Evolutionary conservation across 2,888 invertebrate genomes (phyloP).

Genomic region (Melinopterus prodromus): DNA sequence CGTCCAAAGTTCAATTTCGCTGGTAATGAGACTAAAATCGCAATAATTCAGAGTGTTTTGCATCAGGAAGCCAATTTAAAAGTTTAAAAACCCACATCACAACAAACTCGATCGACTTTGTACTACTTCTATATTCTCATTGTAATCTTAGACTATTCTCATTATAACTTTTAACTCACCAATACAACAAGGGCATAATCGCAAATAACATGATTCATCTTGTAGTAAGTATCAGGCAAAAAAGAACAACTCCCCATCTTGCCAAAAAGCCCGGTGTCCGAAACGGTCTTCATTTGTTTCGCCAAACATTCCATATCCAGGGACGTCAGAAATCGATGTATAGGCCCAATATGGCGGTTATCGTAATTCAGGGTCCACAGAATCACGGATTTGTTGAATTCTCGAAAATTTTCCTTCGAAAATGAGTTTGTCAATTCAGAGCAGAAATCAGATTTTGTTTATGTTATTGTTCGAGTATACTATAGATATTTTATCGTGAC

Average conservation of each 20-base stretch:
- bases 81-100: not conserved
- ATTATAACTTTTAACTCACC: slow-evolving; percentile 30
- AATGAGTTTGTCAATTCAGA: not conserved
- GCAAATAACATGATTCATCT: slow-evolving; percentile 35
- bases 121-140: not conserved
- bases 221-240: slow-evolving; percentile 36
- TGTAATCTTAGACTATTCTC: not conserved
- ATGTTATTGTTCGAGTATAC: not conserved
- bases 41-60: not conserved
- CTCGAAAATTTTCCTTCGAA: not conserved
- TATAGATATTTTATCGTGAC: too few relatives aligned
- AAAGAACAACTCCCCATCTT: slow-evolving; percentile 41
- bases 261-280: not conserved
- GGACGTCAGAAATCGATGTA: not conserved
- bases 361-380: not conserved
- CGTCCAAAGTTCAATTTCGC: not conserved
- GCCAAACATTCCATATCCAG: slow-evolving; percentile 9
- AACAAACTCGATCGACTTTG: not conserved
- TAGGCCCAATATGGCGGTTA: not conserved
- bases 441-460: not conserved
- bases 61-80: not conserved
- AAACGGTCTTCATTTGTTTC: slow-evolving; percentile 19
- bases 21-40: not conserved
- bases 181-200: slow-evolving; percentile 36
- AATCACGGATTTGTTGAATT: not conserved